Evolutionary conservation across 1,140 invertebrate species (phyloP), one percentile per base, ranked within the genome.

Genomic region (Drosophila pseudoobscura): DNA sequence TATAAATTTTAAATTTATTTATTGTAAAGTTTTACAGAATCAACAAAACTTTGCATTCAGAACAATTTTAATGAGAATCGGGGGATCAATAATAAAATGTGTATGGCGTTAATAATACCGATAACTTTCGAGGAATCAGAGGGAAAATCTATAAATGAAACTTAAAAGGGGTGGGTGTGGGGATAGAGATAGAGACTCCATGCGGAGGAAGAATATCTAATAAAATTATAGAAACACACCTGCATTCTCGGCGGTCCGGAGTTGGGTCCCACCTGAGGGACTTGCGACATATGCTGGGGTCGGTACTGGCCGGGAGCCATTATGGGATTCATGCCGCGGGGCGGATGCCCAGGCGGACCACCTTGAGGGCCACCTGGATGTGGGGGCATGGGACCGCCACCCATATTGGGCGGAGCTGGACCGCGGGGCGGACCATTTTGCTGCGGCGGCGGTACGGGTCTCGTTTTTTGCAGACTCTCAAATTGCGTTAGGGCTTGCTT

Each of bases 381-480:
- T 91, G 69, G 92, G 85, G 89, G 90, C 90, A 87, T 75, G 4
- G 85, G 70, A 8, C 90, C 80, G 6, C 71, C 70, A 6, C 78
- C 74, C 89, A 91, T 91, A 50, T 66, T 72, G 83, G 93, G 89
- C 87, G 93, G 87, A 69, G 93, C 72, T 75, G 93, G 91, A 73
- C 93, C 89, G 58, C 89, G 70, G 7, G 90, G 89, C 9, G 90
- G 90, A 2, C 90, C 90, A 68, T 91, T 91, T 45, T 90, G 94
- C 93, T 80, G 95, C 13, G 95, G 95, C 20, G 95, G 95, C 61
- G 95, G 95, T 35, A 95, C 94, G 31, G 96, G 96, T 62, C 97
- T 93, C 15, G 96, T 97, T 92, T 98, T 97, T 56, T 96, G 97
- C 92, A 97, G 96, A 89, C 97, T 96, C 91, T 98, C 97, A 93